Evolutionary conservation across 2,113 vertebrate genomes (phyloP).

Genomic region (Camelus dromedarius): DNA sequence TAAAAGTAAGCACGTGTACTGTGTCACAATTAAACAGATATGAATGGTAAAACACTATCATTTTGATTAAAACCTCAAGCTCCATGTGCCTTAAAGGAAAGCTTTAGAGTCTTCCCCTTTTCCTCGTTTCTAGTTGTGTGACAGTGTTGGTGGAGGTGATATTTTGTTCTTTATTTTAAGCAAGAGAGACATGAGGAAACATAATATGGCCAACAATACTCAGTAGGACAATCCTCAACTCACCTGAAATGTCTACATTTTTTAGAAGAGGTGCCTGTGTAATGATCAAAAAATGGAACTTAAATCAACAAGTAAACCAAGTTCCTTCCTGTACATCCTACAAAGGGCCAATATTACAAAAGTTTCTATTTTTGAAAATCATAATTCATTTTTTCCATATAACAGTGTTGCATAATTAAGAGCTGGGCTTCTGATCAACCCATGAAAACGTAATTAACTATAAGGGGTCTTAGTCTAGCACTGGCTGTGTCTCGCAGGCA

Average conservation of each 20-base stretch:
- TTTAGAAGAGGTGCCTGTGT: not conserved
- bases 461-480: not conserved
- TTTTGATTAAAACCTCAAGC: slow-evolving; percentile 35
- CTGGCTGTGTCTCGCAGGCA: not conserved
- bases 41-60: not conserved
- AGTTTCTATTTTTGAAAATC: not conserved
- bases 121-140: not conserved
- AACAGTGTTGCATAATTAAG: not conserved
- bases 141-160: not conserved
- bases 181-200: not conserved
- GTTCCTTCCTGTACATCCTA: not conserved
- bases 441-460: not conserved
- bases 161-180: not conserved
- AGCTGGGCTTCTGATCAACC: not conserved
- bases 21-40: slow-evolving; percentile 34
- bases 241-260: not conserved
- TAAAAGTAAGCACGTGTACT: slow-evolving; percentile 68
- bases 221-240: not conserved
- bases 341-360: not conserved
- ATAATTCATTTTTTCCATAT: not conserved
- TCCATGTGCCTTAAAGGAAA: not conserved
- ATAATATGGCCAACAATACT: not conserved
- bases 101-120: not conserved
- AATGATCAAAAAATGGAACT: not conserved
- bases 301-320: not conserved